Percentiles rank a stretch among this genome's conserved stretches.
phyloP scores from a whole-genome alignment of 2,888 invertebrate genomes.

The Nomada fabriciana region DNA sequence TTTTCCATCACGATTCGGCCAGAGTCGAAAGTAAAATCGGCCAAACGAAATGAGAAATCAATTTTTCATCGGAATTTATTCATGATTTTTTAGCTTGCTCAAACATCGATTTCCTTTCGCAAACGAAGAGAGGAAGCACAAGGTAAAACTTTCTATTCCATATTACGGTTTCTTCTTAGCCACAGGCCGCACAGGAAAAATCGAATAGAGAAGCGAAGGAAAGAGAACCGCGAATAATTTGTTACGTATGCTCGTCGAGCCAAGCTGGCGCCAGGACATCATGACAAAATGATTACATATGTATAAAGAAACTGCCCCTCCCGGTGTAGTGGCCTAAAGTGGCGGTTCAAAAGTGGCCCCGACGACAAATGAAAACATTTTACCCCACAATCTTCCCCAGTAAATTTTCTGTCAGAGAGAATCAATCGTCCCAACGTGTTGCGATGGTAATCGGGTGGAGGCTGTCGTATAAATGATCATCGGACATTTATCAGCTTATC shows the following conservation, averaged over 20 bases:
- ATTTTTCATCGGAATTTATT: slow-evolving; percentile 19
- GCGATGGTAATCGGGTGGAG: slow-evolving; percentile 3
- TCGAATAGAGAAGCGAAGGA: neutral
- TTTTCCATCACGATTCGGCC: neutral
- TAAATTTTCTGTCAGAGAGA: neutral
- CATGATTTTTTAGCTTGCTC: neutral
- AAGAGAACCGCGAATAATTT: slow-evolving; percentile 19
- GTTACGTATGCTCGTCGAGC: neutral
- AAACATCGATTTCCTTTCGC: neutral
- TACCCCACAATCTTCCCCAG: neutral
- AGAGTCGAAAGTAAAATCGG: slow-evolving; percentile 1
- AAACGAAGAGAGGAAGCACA: neutral
- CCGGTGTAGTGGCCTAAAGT: no score
- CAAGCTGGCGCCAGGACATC: no score
- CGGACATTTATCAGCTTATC: neutral
- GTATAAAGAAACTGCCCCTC: no score
- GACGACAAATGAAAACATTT: neutral
- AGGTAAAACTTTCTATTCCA: slow-evolving; percentile 4
- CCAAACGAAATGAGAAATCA: neutral
- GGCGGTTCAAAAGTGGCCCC: no score
- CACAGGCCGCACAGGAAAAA: neutral
- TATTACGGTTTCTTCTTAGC: slow-evolving; percentile 11
- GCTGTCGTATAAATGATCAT: neutral
- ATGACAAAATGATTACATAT: no score
- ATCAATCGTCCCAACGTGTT: neutral